These are phyloP conservation scores for Liopterus haemorrhoidalis DNA, from an alignment of 2,888 invertebrate species.

Conservation along the genomic window DNA sequence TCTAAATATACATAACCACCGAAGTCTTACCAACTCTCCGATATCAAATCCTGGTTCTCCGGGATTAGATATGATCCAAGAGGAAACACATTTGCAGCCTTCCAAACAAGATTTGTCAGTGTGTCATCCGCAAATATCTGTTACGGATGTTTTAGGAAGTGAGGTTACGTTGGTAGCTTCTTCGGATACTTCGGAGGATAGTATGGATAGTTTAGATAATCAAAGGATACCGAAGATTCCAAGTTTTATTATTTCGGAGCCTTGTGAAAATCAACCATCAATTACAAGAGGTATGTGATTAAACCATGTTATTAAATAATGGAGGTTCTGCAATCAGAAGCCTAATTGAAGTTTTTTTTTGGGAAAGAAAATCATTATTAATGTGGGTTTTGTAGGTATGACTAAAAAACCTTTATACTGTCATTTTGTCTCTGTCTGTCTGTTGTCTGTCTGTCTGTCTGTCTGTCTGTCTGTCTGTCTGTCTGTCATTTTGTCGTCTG, in stretches of 20 bases:
- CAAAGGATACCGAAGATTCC: conserved; percentile 49
- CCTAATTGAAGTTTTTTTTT: too few species aligned
- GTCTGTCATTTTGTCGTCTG: too few species aligned
- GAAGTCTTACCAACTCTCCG: conserved; percentile 57
- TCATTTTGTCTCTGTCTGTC: too few species aligned
- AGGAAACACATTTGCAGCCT: conserved; percentile 48
- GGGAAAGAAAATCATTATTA: too few species aligned
- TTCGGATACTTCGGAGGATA: conserved; percentile 67
- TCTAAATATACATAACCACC: conserved; percentile 47
- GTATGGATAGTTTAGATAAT: conserved; percentile 62
- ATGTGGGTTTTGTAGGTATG: too few species aligned
- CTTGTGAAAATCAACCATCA: conserved; percentile 69
- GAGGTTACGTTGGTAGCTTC: conserved; percentile 72
- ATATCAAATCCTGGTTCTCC: conserved; percentile 62
- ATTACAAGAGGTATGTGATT: conserved; percentile 80
- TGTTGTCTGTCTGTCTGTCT: too few species aligned
- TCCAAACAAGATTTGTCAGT: conserved; percentile 16
- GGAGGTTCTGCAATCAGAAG: too few species aligned
- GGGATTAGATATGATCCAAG: conserved; percentile 71
- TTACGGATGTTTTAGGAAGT: conserved; percentile 85
- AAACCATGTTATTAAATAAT: conserved; percentile 54
- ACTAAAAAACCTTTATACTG: too few species aligned
- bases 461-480: too few species aligned
- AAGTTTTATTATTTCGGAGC: conserved; percentile 67
- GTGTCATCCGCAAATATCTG: conserved; percentile 77